phyloP scores from a whole-genome alignment of 2,113 vertebrate genomes.

The Lophura nycthemera region DNA sequence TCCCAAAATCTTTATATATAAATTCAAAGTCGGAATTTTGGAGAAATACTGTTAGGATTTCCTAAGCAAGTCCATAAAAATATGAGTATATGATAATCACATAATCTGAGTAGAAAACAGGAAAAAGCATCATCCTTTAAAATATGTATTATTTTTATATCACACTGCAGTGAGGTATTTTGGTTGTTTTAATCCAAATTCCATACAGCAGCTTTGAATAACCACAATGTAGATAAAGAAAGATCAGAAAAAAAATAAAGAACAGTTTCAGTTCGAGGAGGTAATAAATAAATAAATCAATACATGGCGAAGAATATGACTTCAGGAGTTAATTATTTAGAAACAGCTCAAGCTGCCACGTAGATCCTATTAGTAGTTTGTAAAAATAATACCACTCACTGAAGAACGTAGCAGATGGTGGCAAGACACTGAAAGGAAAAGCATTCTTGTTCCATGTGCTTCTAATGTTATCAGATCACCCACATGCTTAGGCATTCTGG shows the following conservation, averaged over 20 bases:
- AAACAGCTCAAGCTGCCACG: constrained; percentile 41
- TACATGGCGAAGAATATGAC: constrained; percentile 1
- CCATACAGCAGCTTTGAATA: neutral
- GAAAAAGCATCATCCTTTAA: neutral
- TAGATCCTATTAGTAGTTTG: constrained; percentile 45
- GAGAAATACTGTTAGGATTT: neutral
- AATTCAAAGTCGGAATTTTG: neutral
- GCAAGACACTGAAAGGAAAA: constrained; percentile 53
- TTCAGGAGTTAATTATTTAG: constrained; percentile 59
- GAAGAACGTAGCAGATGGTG: constrained; percentile 47
- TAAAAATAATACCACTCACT: constrained; percentile 29
- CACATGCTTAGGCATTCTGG: constrained; percentile 23
- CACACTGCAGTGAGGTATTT: rapidly evolving
- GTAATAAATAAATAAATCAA: neutral
- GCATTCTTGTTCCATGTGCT: constrained; percentile 35
- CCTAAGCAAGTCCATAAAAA: neutral
- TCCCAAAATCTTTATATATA: neutral
- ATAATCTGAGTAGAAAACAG: neutral
- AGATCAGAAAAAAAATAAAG: neutral
- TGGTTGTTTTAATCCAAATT: neutral
- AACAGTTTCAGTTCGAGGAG: neutral
- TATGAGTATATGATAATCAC: neutral
- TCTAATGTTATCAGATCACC: constrained; percentile 39
- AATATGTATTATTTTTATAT: neutral
- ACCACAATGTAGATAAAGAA: neutral